Base-by-base conservation (phyloP, 2,888 invertebrate species). In the Brachyopa scutellaris region DNA sequence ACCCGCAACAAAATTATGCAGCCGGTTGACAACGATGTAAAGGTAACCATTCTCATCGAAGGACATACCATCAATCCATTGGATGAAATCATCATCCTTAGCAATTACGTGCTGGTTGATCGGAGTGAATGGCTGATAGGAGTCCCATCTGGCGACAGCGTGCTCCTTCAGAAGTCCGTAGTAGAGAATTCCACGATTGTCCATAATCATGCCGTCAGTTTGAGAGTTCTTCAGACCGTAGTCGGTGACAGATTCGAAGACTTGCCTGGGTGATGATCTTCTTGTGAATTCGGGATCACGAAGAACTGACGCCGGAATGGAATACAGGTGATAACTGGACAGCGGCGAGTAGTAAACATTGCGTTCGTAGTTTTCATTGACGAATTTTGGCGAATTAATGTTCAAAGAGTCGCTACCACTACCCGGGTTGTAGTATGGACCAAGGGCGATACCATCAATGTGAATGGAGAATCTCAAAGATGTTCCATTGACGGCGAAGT, bases 121-220 rank as follows among this genome's bases (percentile, higher is more conserved):
- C 0, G 84, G 76, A 47, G 91, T 91, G 86, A 94, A 93, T 42
- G 92, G 91, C 19, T 91, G 88, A 21, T 91, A 92, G 0, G 93
- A 93, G 88, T 95, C 93, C 94, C 95, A 95, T 89, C 92, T 93
- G 9, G 93, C 93, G 53, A 95, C 93, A 17, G 94, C 93, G 82
- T 94, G 94, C 86, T 93, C 93, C 57, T 93, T 93, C 64, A 95
- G 88, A 21, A 95, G 91, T 40, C 95, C 95, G 88, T 92, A 95
- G 90, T 94, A 95, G 7, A 95, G 91, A 3, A 93, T 88, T 1
- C 95, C 95, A 13, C 91, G 90, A 11, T 94, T 92, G 85, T 95
- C 94, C 94, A 95, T 94, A 77, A 93, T 92, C 94, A 95, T 95
- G 0, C 95, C 95, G 86, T 94, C 95, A 0, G 94, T 93, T 88